Base-by-base conservation (phyloP, 53 echinoderm and acorn worm genomes). In the Arbacia lixula region DNA sequence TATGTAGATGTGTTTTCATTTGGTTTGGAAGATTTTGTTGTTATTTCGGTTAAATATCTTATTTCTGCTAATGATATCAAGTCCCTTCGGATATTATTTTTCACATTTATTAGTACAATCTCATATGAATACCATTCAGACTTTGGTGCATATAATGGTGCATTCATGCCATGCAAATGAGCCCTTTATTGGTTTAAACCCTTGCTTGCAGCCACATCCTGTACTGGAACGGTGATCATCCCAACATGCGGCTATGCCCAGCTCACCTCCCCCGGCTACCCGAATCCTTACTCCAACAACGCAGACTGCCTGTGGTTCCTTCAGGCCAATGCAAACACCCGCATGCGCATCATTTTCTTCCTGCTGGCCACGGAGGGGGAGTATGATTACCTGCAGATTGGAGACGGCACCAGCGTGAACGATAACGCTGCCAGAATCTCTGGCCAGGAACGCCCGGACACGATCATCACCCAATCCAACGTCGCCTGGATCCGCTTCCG, bases 401-500 rank as follows among this genome's bases (percentile, higher is more conserved):
- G 71, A 0, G 60, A 85, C 14, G 60, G 43, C 10, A 60, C 71
- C 12, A 33, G 29, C 82, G 12, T 63, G 19, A 40, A 81, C 31
- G 12, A 19, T 32, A 12, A 27, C 46, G 64, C n/a, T 8, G 29
- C 30, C 3, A 27, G 3, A 49, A 63, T 16, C 42, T 81, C 82
- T 0, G 82, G 82, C 32, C 46, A 49, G 28, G 46, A 42, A 25
- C 41, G 82, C 14, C 82, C 82, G 25, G 28, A 12, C 1, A 63
- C 50, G n/a, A 25, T 58, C 12, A 29, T 20, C 14, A 89, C 72
- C 19, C 82, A 68, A 12, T 69, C 85, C 22, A 78, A 83, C 41
- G n/a, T 36, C 9, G 66, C 86, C 33, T 95, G 95, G 95, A 73
- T 90, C 20, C 86, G 84, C 5, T 95, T 95, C 67, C 51, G 29